Base-by-base conservation (phyloP, 1,140 invertebrate species). In the Neuroterus valhalla region DNA sequence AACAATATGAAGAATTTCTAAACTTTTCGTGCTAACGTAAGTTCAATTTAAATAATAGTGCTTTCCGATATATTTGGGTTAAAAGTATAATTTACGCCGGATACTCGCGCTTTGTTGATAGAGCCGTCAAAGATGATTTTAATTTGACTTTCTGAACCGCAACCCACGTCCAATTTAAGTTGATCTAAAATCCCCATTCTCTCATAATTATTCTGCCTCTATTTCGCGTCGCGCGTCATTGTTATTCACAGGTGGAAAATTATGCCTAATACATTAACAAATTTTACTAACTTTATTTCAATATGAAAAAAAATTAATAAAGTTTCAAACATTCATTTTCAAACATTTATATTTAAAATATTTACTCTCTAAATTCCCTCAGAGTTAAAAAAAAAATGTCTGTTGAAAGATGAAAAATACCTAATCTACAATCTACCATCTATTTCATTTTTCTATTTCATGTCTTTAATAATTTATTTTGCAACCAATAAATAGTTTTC, bases 111-210 rank as follows among this genome's bases (percentile, higher is more conserved):
- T 48, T 48, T 48, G 46, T 48, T 48, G 46, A 17, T 48, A n/a
- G 17, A 48, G 46, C 17, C n/a, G 46, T 11, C 46, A 72, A 62
- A 45, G 45, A 45, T 42, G 76, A 80, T 76, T 75, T 74, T 79
- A 78, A 76, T 79, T 82, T 68, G 70, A 76, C 70, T 73, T 50
- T 76, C 55, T 72, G 21, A 69, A n/a, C n/a, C 19, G 26, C 67
- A 52, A 74, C 82, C 82, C 78, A 83, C 82, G 76, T 72, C 69
- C 80, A 82, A 80, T 83, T 79, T 79, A 68, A 26, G 50, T 15
- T 19, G 45, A 55, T 74, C 67, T 75, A 52, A 78, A 75, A 71
- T 71, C 78, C 70, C 46, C 70, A 42, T 72, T 78, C 66, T 23
- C 15, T 77, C 67, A 46, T 72, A 55, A 48, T 76, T 68, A 48